Percentiles rank a stretch among this genome's conserved stretches.
Conservation (phyloP, 2,113 vertebrate species). For the Caloenas nicobarica region DNA sequence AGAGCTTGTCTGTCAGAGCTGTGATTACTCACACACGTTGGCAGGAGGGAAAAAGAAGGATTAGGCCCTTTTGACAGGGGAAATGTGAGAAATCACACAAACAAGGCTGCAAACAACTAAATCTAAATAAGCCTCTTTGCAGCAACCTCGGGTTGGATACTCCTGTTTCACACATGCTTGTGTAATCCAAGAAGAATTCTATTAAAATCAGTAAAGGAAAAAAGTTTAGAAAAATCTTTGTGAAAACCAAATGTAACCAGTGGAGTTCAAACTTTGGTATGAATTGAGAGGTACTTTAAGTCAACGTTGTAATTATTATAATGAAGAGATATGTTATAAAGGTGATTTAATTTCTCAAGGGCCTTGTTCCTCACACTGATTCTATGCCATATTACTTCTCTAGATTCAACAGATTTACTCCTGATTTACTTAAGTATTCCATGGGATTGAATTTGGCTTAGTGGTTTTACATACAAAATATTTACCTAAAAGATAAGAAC, state of each 20-base stretch:
- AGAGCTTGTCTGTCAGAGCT: neutral
- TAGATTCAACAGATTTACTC: neutral
- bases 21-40: neutral
- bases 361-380: neutral
- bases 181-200: neutral
- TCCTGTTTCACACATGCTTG: neutral
- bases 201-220: neutral
- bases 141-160: neutral
- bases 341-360: neutral
- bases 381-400: neutral
- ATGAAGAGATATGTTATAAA: neutral
- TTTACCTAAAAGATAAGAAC: neutral
- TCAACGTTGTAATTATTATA: neutral
- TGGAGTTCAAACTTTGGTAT: neutral
- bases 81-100: constrained; percentile 22
- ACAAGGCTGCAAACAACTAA: neutral
- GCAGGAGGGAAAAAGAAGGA: neutral
- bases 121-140: neutral
- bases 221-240: neutral
- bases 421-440: neutral
- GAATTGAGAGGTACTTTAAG: neutral
- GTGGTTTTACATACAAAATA: neutral
- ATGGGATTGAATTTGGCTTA: neutral
- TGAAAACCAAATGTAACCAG: neutral
- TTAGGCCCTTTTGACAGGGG: neutral